Evolutionary conservation across 2,888 invertebrate species (phyloP), one percentile per base, ranked within the genome.

Genomic region (Polyommatus iphigenia): DNA sequence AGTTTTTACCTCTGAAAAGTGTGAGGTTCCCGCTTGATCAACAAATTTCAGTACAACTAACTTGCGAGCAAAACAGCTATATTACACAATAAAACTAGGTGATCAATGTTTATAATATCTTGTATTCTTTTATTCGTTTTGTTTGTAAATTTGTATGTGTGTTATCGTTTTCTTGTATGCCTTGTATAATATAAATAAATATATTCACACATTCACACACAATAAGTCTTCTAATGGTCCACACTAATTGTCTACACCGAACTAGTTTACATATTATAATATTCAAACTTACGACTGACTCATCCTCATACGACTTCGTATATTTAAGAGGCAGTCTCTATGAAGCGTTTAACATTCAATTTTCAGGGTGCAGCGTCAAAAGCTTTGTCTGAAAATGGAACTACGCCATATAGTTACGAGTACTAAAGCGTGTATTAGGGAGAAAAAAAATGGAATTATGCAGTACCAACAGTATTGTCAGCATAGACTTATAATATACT

Each of bases 201-300:
- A 80, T 79, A 80, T 80, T 80, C 78, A 80, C 80, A 78, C 79
- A 82, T 82, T 82, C 81, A 80, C 83, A 85, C 84, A 88, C 86
- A 88, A 88, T 89, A 85, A 84, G 87, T 89, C 87, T 90, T 88
- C 88, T 89, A 91, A 90, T 91, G 91, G 91, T 90, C 86, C 87
- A 89, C 88, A 89, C 89, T 93, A 92, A 92, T 92, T 92, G 90
- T 90, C 84, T 85, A 85, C 85, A 81, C 88, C 89, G 89, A 87
- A 86, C 91, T 90, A 91, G 89, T 93, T 93, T 89, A 92, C 93
- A 92, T 93, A 92, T 90, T 90, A 90, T 91, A 88, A 91, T 93
- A 93, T 92, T 92, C 90, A 91, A 92, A 90, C 92, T 89, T 90
- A 87, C 89, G 84, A 90, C 92, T 92, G 93, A 94, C 91, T 94